A percentile compares a stretch with the other conserved stretches of the same genome.
These are phyloP conservation scores for Leptocoma aspasia DNA, from an alignment of 2,113 vertebrate species.

Conservation along the genomic window DNA sequence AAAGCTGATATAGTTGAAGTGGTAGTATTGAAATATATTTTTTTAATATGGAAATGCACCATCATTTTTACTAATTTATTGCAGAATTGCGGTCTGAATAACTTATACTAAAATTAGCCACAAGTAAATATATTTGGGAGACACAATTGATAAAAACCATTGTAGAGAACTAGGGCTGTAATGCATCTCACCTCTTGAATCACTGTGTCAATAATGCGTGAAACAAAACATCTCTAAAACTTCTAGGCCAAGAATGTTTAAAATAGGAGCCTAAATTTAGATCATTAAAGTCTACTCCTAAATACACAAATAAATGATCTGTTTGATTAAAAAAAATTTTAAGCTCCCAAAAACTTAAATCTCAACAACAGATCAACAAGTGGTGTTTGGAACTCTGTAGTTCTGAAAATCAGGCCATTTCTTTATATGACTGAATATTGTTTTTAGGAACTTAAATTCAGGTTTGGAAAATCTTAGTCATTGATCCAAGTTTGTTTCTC, in stretches of 20 bases:
- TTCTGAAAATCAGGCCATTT: neutral
- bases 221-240: neutral
- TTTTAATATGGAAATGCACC: neutral
- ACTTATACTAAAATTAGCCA: neutral
- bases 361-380: too few relatives aligned
- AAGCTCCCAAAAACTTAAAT: neutral
- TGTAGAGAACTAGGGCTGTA: neutral
- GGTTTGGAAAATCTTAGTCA: neutral
- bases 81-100: neutral
- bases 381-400: neutral
- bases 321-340: neutral
- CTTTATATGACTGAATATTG: neutral
- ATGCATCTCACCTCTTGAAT: neutral
- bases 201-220: neutral
- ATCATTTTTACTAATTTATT: neutral
- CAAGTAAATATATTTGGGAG: neutral
- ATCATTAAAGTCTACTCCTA: neutral
- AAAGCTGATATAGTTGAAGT: neutral
- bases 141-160: neutral
- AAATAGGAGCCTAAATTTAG: neutral
- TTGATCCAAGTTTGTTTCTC: neutral
- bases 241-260: neutral
- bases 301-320: neutral
- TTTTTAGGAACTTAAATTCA: neutral
- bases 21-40: neutral